These are phyloP conservation scores for Sarcophaga variegata DNA, from an alignment of 2,888 invertebrate species.

Conservation along the genomic window DNA sequence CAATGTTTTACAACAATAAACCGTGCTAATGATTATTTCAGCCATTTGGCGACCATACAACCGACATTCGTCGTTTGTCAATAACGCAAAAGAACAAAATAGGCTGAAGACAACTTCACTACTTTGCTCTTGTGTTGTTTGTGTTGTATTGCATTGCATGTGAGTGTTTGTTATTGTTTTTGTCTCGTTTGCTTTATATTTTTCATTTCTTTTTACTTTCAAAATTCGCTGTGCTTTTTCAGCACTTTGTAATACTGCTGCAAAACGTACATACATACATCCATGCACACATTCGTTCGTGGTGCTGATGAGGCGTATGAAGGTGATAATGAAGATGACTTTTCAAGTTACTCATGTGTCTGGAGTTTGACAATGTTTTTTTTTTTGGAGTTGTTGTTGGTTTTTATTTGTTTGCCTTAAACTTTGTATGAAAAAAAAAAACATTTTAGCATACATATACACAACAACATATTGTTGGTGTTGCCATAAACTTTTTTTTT, in stretches of 20 bases:
- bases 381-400: neutral
- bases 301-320: neutral
- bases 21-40: neutral
- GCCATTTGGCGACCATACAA: neutral
- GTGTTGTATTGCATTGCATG: too few relatives aligned
- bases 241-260: neutral
- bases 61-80: neutral
- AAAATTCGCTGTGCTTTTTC: neutral
- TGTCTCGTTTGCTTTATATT: neutral
- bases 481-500: neutral
- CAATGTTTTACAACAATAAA: neutral
- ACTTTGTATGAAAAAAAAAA: neutral
- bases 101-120: neutral
- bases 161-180: too few relatives aligned
- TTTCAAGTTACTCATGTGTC: neutral
- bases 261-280: neutral
- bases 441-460: neutral
- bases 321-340: neutral
- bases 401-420: neutral
- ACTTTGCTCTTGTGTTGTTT: too few relatives aligned
- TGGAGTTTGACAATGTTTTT: constrained; percentile 2
- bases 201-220: neutral
- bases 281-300: neutral
- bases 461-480: neutral
- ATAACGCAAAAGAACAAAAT: neutral